Conservation (phyloP, 2,113 vertebrate species). For the Steatornis caripensis region DNA sequence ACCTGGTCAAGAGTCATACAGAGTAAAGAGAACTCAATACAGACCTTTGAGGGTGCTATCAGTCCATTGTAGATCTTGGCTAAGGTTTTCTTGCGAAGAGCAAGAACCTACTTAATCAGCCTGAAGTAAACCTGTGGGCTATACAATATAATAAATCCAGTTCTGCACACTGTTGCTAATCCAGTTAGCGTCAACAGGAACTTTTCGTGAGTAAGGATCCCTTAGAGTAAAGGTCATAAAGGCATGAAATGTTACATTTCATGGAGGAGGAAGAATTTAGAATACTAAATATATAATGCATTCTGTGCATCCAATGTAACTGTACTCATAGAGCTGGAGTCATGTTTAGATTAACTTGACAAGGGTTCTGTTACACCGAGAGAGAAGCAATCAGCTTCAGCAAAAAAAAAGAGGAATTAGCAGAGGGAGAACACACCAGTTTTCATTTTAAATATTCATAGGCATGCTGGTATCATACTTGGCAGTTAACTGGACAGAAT, state of each 20-base stretch:
- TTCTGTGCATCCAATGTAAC: slow-evolving; percentile 6
- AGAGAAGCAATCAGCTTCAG: slow-evolving; percentile 37
- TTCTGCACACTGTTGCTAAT: background rate
- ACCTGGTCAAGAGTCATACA: background rate
- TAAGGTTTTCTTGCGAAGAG: background rate
- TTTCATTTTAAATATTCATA: slow-evolving; percentile 55
- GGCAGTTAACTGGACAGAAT: slow-evolving; percentile 34
- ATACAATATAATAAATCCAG: background rate
- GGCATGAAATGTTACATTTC: slow-evolving; percentile 31
- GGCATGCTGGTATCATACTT: slow-evolving; percentile 24
- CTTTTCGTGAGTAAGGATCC: slow-evolving; percentile 17
- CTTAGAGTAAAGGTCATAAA: slow-evolving; percentile 31
- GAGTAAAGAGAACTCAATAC: background rate
- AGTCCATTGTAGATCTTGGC: background rate
- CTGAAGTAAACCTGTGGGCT: background rate
- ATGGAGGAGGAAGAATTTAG: background rate
- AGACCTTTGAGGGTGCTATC: background rate
- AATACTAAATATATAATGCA: slow-evolving; percentile 34
- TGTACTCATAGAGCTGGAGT: background rate
- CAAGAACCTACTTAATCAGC: background rate
- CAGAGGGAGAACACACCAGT: slow-evolving; percentile 30
- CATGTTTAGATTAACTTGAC: slow-evolving; percentile 39
- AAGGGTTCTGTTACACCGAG: background rate
- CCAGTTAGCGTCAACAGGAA: background rate
- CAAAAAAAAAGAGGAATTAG: slow-evolving; percentile 42